Percentiles rank a stretch among this genome's conserved stretches.
Evolutionary conservation across 1,140 invertebrate species (phyloP).

Genomic region (Drosophila lini): DNA sequence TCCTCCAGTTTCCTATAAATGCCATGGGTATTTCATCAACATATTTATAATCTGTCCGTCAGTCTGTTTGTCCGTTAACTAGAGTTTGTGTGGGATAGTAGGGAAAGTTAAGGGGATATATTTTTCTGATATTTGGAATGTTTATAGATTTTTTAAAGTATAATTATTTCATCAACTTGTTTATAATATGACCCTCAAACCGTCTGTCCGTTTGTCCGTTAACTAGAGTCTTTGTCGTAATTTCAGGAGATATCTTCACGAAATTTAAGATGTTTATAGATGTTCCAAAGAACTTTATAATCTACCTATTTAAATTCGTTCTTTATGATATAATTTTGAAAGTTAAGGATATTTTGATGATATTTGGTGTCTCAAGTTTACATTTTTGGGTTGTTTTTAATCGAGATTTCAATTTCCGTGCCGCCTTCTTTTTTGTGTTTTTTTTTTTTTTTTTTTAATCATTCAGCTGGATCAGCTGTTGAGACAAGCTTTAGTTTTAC

Average conservation of each 20-base stretch:
- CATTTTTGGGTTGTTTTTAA: background rate
- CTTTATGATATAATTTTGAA: no score
- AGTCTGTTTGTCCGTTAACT: slow-evolving; percentile 15
- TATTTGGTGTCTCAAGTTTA: background rate
- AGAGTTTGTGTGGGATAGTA: background rate
- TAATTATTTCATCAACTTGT: background rate
- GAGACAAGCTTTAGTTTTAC: slow-evolving; percentile 24
- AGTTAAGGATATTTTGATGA: no score
- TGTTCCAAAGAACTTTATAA: background rate
- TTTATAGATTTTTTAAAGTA: background rate
- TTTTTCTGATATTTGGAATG: background rate
- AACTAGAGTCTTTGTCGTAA: no score
- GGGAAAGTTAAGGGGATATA: background rate
- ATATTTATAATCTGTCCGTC: slow-evolving; percentile 6
- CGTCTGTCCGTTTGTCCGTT: background rate
- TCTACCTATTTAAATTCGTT: no score
- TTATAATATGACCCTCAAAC: background rate
- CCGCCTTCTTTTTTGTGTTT: background rate
- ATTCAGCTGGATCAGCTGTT: slow-evolving; percentile 29
- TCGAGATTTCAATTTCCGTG: slow-evolving; percentile 10
- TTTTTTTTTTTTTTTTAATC: slow-evolving; percentile 9
- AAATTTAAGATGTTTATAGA: no score
- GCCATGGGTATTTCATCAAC: slow-evolving; percentile 14
- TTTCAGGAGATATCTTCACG: no score
- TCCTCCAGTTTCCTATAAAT: background rate